Percentiles rank a stretch among this genome's conserved stretches.
phyloP scores from a whole-genome alignment of 2,797 vertebrate species.

The Ptychobarbus kaznakovi region DNA sequence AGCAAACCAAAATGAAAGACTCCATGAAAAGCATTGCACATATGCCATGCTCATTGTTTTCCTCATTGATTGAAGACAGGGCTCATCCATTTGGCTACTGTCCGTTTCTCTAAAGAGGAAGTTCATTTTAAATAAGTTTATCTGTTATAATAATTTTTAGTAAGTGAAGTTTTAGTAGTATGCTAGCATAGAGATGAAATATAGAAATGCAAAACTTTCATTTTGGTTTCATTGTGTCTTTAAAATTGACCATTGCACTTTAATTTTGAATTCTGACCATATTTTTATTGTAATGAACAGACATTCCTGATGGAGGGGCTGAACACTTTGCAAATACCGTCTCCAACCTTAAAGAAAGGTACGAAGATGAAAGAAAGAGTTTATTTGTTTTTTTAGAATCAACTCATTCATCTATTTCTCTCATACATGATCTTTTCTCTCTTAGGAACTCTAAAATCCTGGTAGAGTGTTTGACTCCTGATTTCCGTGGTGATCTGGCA shows the following conservation, averaged over 20 bases:
- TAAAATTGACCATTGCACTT: background rate
- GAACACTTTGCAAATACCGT: slow-evolving; percentile 93
- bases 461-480: slow-evolving; percentile 95
- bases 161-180: background rate
- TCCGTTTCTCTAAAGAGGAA: too few relatives aligned
- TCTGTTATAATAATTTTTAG: too few relatives aligned
- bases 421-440: background rate
- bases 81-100: background rate
- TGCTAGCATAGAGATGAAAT: background rate
- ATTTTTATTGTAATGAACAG: slow-evolving; percentile 69
- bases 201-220: background rate
- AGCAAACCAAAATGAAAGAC: background rate
- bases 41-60: background rate
- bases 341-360: slow-evolving; percentile 90
- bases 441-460: slow-evolving; percentile 86
- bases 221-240: background rate
- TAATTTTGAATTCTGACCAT: background rate
- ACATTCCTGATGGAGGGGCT: slow-evolving; percentile 92
- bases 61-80: background rate
- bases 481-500: slow-evolving; percentile 90
- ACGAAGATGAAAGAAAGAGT: slow-evolving; percentile 30
- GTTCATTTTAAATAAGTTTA: too few relatives aligned
- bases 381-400: background rate
- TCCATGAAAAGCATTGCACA: background rate
- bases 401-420: background rate